Conservation (phyloP, 1,140 invertebrate species). For the Trypoxylus dichotomus region DNA sequence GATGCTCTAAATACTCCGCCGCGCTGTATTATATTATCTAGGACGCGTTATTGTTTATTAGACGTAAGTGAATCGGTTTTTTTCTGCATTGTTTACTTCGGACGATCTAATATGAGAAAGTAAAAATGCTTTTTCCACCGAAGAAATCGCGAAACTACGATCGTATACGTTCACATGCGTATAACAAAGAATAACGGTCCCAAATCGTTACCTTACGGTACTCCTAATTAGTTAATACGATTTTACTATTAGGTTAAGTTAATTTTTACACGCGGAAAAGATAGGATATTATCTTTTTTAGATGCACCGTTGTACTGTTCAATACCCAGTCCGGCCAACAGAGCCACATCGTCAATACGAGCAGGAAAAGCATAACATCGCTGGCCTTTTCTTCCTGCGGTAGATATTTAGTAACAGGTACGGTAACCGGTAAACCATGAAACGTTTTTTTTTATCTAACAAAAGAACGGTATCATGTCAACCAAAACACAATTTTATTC, state of each 20-base stretch:
- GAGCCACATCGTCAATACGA: slow-evolving; percentile 84
- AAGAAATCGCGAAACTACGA: too few relatives aligned
- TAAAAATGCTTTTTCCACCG: neutral
- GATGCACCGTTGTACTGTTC: slow-evolving; percentile 92
- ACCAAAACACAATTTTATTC: too few relatives aligned
- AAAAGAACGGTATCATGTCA: too few relatives aligned
- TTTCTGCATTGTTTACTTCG: neutral
- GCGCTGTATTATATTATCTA: neutral
- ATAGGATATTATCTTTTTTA: slow-evolving; percentile 52
- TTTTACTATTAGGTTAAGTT: neutral
- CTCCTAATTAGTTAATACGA: too few relatives aligned
- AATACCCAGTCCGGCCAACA: slow-evolving; percentile 87
- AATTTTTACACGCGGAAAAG: too few relatives aligned
- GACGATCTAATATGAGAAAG: neutral
- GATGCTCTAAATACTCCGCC: neutral
- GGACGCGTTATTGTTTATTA: neutral
- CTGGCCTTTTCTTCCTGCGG: slow-evolving; percentile 80
- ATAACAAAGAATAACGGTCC: too few relatives aligned
- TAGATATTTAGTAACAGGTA: slow-evolving; percentile 59
- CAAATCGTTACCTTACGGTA: too few relatives aligned
- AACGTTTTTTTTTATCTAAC: too few relatives aligned
- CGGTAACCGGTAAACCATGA: neutral
- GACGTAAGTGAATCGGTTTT: neutral
- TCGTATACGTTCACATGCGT: too few relatives aligned
- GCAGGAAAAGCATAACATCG: slow-evolving; percentile 83